Base-by-base conservation (phyloP, 2,113 vertebrate species). In the Xyrauchen texanus region DNA sequence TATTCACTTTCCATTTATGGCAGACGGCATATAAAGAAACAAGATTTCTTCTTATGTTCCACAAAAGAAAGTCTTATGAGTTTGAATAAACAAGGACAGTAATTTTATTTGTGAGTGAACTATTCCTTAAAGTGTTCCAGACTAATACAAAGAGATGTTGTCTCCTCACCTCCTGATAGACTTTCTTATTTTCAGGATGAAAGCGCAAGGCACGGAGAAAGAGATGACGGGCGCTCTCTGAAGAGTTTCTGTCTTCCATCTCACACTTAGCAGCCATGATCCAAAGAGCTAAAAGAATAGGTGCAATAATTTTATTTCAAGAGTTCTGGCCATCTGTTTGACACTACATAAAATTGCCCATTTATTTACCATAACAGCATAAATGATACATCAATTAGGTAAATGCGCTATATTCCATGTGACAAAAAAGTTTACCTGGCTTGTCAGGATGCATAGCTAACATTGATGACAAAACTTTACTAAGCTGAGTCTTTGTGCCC, bases 241-340 rank as follows among this genome's bases (percentile, higher is more conserved):
- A 94, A 0, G 97, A 98, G 7, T 93, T 84, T 0, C 86, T 88
- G 68, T 98, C 95, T 91, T 99, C 98, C 93, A 99, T 93, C 89
- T 99, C 97, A 91, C 94, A 97, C 81, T 99, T 99, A 73, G 98
- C 97, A 3, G 96, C 97, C 96, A 98, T 96, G 82, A 99, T 96
- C 98, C 98, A 99, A 84, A 99, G 84, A 11, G 92, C 98, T 99
- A 51, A 10, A 87, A 80, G 0, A 52, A 16, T 52, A 5, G 0
- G 21, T 5, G 52, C 11, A 49, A 44, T 8, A 6, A 67, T 4
- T 42, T 4, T 51, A 51, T 45, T 77, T 67, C 15, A 34, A 34
- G 21, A 1, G 21, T 34, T 3, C 21, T 60, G 9, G 2, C 5
- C 65, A 67, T 69, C 6, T 16, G 10, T n/a, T 3, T 72, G 12